Conservation (phyloP, 2,888 invertebrate genomes). For the Trypoxylon attenuatum region DNA sequence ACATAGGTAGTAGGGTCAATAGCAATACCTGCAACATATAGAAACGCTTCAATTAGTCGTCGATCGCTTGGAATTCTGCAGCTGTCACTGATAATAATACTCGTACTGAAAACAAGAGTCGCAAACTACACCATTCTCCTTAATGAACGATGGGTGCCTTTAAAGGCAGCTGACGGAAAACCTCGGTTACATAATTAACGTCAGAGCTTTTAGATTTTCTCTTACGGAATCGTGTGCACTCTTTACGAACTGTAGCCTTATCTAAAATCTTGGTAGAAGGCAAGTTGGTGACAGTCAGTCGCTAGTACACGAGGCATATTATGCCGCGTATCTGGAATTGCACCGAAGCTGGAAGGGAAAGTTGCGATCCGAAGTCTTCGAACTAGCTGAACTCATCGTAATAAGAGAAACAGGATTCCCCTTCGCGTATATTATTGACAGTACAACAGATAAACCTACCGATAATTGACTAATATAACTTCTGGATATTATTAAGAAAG, state of each 20-base stretch:
- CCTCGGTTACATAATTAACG: neutral
- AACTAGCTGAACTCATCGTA: neutral
- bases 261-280: constrained; percentile 8
- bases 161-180: neutral
- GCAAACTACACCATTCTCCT: too few relatives aligned
- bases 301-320: constrained; percentile 7
- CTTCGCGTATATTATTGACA: too few relatives aligned
- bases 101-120: too few relatives aligned
- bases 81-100: too few relatives aligned
- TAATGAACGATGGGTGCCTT: too few relatives aligned
- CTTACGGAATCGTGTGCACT: neutral
- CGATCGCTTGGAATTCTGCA: too few relatives aligned
- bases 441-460: too few relatives aligned
- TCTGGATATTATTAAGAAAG: too few relatives aligned
- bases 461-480: too few relatives aligned
- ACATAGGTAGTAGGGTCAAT: constrained; percentile 61
- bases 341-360: neutral
- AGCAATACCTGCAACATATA: constrained; percentile 58
- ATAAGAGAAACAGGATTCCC: too few relatives aligned
- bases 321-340: constrained; percentile 15
- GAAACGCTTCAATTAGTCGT: too few relatives aligned
- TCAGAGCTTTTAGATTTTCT: neutral
- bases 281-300: constrained; percentile 6
- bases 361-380: neutral
- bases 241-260: constrained; percentile 2